These are phyloP conservation scores for Zaprionus lineosus DNA, from an alignment of 2,888 invertebrate genomes.

Conservation along the genomic window DNA sequence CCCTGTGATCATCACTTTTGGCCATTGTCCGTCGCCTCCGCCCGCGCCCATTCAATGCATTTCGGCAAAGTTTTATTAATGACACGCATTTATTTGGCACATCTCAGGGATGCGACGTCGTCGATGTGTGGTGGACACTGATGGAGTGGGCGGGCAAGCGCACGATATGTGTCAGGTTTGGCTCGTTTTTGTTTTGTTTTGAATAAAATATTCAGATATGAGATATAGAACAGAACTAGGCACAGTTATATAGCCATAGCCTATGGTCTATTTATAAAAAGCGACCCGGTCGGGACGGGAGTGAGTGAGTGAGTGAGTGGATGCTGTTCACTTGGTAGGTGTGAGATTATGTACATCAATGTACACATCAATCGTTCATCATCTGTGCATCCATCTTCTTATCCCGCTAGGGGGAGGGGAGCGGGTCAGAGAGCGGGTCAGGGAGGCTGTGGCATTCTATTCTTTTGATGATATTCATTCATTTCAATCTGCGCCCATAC, in stretches of 20 bases:
- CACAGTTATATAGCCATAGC: slow-evolving; percentile 17
- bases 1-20: slow-evolving; percentile 1
- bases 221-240: slow-evolving; percentile 15
- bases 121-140: slow-evolving; percentile 25
- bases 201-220: slow-evolving; percentile 10
- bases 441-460: slow-evolving; percentile 1
- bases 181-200: slow-evolving; percentile 4
- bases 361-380: no score
- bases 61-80: slow-evolving; percentile 56
- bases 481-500: slow-evolving; percentile 30
- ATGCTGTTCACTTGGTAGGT: no score
- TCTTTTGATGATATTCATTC: slow-evolving; percentile 54
- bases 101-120: slow-evolving; percentile 29
- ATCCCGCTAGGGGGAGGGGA: no score
- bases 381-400: no score
- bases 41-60: slow-evolving; percentile 33
- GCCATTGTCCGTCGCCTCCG: no score
- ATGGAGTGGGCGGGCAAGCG: slow-evolving; percentile 50
- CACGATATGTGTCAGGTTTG: slow-evolving; percentile 15
- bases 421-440: slow-evolving; percentile 33
- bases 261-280: slow-evolving; percentile 37
- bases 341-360: no score
- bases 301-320: no score
- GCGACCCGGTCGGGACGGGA: neutral
- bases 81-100: slow-evolving; percentile 58